Percentiles rank a stretch among this genome's conserved stretches.
Evolutionary conservation across 2,113 vertebrate species (phyloP).

Genomic region (Phalacrocorax aristotelis): DNA sequence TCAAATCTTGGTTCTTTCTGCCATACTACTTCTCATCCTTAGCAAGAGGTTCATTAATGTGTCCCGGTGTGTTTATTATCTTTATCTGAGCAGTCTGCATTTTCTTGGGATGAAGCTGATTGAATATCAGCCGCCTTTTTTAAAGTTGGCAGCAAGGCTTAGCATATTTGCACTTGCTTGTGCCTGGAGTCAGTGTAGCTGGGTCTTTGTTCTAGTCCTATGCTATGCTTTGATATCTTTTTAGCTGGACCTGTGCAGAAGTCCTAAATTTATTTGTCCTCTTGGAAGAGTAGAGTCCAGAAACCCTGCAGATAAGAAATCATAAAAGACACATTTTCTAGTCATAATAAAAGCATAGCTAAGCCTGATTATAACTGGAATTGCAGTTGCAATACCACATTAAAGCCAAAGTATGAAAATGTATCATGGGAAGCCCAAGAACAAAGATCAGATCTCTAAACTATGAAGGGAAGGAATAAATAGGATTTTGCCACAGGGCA

Average conservation of each 20-base stretch:
- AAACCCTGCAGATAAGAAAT: background rate
- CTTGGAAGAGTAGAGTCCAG: background rate
- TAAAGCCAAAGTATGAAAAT: slow-evolving; percentile 1
- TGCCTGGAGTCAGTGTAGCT: background rate
- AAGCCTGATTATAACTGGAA: background rate
- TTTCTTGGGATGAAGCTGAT: background rate
- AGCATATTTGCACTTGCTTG: background rate
- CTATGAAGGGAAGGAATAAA: background rate
- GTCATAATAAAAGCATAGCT: background rate
- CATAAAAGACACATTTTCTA: background rate
- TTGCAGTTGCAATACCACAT: background rate
- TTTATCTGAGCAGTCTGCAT: background rate
- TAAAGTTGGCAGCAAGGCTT: background rate
- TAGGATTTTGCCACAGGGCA: slow-evolving; percentile 1
- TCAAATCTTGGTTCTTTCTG: background rate
- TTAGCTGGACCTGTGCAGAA: background rate
- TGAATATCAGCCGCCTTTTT: background rate
- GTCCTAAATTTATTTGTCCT: background rate
- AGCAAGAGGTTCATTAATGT: background rate
- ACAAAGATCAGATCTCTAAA: background rate
- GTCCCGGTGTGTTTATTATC: background rate
- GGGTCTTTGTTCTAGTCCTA: background rate
- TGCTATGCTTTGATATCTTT: background rate
- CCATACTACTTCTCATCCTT: background rate
- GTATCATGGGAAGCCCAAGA: background rate